Conservation (phyloP, 1,140 invertebrate genomes). For the Lithobius niger region DNA sequence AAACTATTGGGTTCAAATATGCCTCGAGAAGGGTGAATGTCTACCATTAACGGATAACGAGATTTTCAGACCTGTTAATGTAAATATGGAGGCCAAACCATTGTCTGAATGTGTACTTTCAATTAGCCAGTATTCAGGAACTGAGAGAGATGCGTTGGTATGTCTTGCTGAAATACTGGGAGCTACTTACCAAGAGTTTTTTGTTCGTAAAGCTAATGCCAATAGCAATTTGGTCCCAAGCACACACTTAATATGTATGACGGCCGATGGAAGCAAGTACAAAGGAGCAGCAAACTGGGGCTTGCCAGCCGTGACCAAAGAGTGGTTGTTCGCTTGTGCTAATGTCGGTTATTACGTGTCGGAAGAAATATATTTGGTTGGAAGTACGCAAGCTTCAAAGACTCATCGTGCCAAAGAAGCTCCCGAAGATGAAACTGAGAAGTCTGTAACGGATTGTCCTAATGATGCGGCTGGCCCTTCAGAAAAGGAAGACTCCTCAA, state of each 20-base stretch:
- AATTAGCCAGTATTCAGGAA: constrained; percentile 30
- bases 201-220: constrained; percentile 40
- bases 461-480: too few species aligned
- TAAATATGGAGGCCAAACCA: constrained; percentile 18
- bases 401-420: too few species aligned
- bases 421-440: too few species aligned
- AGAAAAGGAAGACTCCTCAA: too few species aligned
- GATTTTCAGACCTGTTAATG: background rate
- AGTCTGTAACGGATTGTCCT: too few species aligned
- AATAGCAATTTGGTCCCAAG: constrained; percentile 37
- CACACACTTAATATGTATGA: constrained; percentile 63
- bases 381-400: constrained; percentile 21
- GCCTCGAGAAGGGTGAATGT: background rate
- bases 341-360: constrained; percentile 35
- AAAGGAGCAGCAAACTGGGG: constrained; percentile 68
- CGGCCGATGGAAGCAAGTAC: constrained; percentile 62
- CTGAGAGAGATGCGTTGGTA: constrained; percentile 28
- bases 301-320: constrained; percentile 52
- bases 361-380: constrained; percentile 45
- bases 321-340: constrained; percentile 63
- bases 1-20: constrained; percentile 27
- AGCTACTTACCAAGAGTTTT: constrained; percentile 41
- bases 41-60: background rate
- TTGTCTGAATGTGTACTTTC: constrained; percentile 29
- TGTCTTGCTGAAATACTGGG: constrained; percentile 30